Conservation (phyloP, 2,888 invertebrate species). For the Drosophila anomelani region DNA sequence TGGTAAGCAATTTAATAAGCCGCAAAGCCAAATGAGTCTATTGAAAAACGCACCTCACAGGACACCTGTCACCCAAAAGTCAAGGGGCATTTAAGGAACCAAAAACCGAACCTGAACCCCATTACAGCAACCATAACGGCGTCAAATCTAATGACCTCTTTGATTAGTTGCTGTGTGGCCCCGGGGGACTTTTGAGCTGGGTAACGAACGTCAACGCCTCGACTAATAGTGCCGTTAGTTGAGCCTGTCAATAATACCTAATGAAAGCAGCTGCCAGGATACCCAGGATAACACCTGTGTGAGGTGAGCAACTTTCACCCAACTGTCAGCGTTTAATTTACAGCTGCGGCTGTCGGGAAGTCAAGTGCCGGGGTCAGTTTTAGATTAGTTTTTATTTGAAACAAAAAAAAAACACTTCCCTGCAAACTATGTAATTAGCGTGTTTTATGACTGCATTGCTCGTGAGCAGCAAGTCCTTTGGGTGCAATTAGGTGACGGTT, state of each 20-base stretch:
- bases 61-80: constrained; percentile 42
- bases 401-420: constrained; percentile 27
- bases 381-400: constrained; percentile 69
- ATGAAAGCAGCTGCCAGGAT: constrained; percentile 71
- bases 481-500: constrained; percentile 70
- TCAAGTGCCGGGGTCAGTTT: constrained; percentile 71
- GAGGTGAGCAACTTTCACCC: constrained; percentile 53
- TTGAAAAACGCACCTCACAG: constrained; percentile 46
- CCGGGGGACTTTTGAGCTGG: constrained; percentile 58
- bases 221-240: constrained; percentile 70
- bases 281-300: constrained; percentile 21
- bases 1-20: constrained; percentile 59
- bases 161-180: constrained; percentile 58
- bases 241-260: constrained; percentile 71
- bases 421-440: constrained; percentile 66
- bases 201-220: constrained; percentile 72
- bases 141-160: constrained; percentile 73
- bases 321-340: constrained; percentile 76
- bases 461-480: constrained; percentile 58
- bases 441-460: constrained; percentile 66
- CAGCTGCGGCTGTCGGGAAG: constrained; percentile 66
- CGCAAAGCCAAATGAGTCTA: constrained; percentile 56
- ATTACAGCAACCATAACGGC: constrained; percentile 31
- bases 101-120: constrained; percentile 4
- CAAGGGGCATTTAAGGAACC: constrained; percentile 42